Conservation (phyloP, 2,888 invertebrate genomes). For the Cephus runcator region DNA sequence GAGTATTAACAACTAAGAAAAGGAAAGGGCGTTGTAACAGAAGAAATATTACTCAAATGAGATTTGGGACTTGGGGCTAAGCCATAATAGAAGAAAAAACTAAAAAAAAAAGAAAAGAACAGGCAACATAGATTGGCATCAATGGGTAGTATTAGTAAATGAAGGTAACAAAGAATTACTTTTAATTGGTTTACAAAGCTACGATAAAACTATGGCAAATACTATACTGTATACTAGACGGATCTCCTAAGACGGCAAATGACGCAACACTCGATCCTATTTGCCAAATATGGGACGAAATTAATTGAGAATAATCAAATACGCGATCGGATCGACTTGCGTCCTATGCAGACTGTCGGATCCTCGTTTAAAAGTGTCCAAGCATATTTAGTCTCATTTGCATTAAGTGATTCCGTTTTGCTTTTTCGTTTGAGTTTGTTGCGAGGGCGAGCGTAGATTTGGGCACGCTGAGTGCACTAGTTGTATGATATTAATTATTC, state of each 20-base stretch:
- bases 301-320: neutral
- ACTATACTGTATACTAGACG: neutral
- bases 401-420: constrained; percentile 27
- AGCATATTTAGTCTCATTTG: constrained; percentile 29
- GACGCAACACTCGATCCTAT: neutral
- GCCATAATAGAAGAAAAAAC: constrained; percentile 15
- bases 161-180: constrained; percentile 34
- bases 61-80: neutral
- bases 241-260: neutral
- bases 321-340: neutral
- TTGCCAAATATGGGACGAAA: neutral
- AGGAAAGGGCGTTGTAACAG: neutral
- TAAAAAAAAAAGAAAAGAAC: constrained; percentile 13
- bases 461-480: constrained; percentile 38
- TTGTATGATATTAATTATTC: constrained; percentile 52
- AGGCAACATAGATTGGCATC: constrained; percentile 25
- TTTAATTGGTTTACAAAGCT: neutral
- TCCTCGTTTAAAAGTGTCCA: neutral
- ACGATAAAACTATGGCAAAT: neutral
- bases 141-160: constrained; percentile 36
- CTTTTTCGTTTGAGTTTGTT: constrained; percentile 12
- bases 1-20: neutral
- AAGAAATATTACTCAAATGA: neutral
- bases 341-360: neutral
- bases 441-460: constrained; percentile 38